Base-by-base conservation (phyloP, 2,797 vertebrate genomes). In the Sternotherus odoratus region DNA sequence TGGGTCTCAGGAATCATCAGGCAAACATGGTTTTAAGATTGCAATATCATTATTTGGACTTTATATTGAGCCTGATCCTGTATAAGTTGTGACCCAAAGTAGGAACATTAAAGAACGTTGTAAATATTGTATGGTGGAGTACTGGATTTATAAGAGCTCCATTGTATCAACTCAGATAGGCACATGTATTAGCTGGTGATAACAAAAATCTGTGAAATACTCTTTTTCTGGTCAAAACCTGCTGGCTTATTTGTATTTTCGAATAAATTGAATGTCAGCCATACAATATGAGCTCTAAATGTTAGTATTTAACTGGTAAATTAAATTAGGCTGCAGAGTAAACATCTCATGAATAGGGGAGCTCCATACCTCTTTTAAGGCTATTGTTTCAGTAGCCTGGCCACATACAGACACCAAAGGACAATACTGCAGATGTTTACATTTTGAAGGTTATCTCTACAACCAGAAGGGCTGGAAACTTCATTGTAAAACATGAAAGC, bases 381-480 rank as follows among this genome's bases (percentile, higher is more conserved):
- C 72, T 87, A 86, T 83, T 86, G 87, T 83, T 82, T 63, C 12
- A 74, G 48, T 28, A 60, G 46, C 69, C 87, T 82, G 57, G 69
- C 48, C 48, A 17, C 79, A 51, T 60, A 36, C 74, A 48, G 53
- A 69, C 60, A 72, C 48, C 43, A 50, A 19, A 79, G 57, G 50
- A 85, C 79, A 79, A 81, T 89, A 28, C 57, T 10, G 26, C 2
- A 46, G 75, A 51, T 48, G 30, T 24, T n/a, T 39, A 66, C 81
- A 81, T 77, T 79, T 12, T 82, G 87, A 79, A 87, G 90, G 82
- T 87, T 91, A 91, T 80, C 81, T 83, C 15, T 21, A 19, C 77
- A 54, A 33, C 53, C 85, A 83, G 43, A 63, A 49, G 33, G 50
- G n/a, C 46, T 53, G 26, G 66, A 33, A 26, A 60, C 15, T 39